Conservation (phyloP, 1,140 invertebrate species). For the Melitaea cinxia region DNA sequence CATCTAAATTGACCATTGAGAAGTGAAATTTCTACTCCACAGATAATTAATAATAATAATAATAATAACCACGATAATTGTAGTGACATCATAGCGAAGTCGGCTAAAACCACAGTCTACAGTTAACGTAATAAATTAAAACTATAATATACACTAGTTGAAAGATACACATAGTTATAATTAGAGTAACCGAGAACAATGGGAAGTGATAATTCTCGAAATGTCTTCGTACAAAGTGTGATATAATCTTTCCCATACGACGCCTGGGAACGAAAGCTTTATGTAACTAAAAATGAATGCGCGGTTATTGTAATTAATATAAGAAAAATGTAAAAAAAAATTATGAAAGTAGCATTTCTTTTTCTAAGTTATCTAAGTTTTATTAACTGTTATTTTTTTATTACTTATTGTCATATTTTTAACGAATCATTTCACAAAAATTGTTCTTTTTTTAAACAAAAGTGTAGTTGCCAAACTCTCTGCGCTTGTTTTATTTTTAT, state of each 20-base stretch:
- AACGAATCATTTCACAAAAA: too few species aligned
- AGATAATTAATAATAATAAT: too few species aligned
- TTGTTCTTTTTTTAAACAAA: too few species aligned
- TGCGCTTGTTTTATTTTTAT: too few species aligned
- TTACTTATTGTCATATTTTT: too few species aligned
- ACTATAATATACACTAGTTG: background rate
- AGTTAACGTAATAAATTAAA: too few species aligned
- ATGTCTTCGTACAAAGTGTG: slow-evolving; percentile 27
- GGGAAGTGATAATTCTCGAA: slow-evolving; percentile 18
- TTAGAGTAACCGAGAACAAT: slow-evolving; percentile 20
- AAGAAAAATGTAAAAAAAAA: background rate
- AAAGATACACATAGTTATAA: slow-evolving; percentile 23
- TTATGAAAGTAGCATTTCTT: background rate
- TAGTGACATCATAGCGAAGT: too few species aligned
- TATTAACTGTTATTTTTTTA: background rate
- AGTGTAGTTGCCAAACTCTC: too few species aligned
- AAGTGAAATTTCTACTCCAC: too few species aligned
- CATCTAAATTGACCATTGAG: too few species aligned
- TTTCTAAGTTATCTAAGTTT: background rate
- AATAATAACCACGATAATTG: too few species aligned
- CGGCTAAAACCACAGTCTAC: too few species aligned
- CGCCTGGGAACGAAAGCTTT: slow-evolving; percentile 25
- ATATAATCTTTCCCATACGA: slow-evolving; percentile 29
- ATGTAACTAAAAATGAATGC: slow-evolving; percentile 9
- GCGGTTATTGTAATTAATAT: slow-evolving; percentile 7